Percentiles rank a stretch among this genome's conserved stretches.
Conservation (phyloP, 2,888 invertebrate genomes). For the Parascotia fuliginaria region DNA sequence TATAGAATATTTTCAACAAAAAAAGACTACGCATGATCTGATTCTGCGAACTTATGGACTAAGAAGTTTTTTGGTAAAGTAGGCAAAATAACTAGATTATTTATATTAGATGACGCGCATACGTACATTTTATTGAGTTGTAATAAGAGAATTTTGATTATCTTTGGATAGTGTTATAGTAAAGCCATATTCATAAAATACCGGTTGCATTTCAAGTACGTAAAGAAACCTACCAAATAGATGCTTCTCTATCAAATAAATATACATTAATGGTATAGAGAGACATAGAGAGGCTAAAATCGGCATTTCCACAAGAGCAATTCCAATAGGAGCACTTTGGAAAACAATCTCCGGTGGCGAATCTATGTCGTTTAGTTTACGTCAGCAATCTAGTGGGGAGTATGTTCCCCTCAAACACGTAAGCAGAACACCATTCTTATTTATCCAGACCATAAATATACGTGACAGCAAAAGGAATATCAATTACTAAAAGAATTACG, state of each 20-base stretch:
- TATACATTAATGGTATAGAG: too few species aligned
- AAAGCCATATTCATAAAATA: too few species aligned
- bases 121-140: too few species aligned
- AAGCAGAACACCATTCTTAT: constrained; percentile 45
- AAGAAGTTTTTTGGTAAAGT: not conserved
- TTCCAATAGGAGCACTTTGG: constrained; percentile 36
- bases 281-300: constrained; percentile 23
- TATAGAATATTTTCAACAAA: too few species aligned
- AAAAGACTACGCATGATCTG: not conserved
- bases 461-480: constrained; percentile 29
- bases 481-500: constrained; percentile 20
- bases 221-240: too few species aligned
- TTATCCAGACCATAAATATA: constrained; percentile 42
- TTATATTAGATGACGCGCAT: too few species aligned
- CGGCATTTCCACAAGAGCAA: constrained; percentile 42
- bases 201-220: too few species aligned
- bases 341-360: constrained; percentile 53
- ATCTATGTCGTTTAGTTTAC: constrained; percentile 48
- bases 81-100: too few species aligned
- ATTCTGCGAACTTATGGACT: constrained; percentile 14
- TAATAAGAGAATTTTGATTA: too few species aligned
- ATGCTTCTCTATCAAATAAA: too few species aligned
- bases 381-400: constrained; percentile 45
- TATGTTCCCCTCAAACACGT: constrained; percentile 37
- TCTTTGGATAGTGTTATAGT: too few species aligned